Evolutionary conservation across 1,140 invertebrate genomes (phyloP), one percentile per base, ranked within the genome.

Genomic region (Pogonomyrmex barbatus): DNA sequence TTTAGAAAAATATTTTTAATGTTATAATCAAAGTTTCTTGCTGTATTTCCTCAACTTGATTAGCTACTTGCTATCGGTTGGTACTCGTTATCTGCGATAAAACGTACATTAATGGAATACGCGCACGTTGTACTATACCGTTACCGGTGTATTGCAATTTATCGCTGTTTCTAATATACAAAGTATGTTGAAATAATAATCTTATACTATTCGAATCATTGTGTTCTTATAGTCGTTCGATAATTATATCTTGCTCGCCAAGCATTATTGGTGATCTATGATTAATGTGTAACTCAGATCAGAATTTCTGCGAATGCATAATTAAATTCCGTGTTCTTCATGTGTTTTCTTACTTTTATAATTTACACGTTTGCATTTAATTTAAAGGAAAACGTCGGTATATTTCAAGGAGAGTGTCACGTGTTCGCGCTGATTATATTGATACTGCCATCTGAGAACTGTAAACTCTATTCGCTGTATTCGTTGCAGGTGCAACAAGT

Each of bases 391-490:
- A 73, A 47, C 36, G 42, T 12, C 42, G n/a, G 33, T 62, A 3
- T 6, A 68, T 33, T 10, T 70, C 6, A 5, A 65, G 56, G 14
- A 45, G 8, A 5, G 5, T 36, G 77, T 24, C 85, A 87, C 85
- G 65, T 84, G 76, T 45, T 67, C 30, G 2, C 30, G 2, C 17
- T 17, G 39, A 50, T 50, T 60, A 39, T 87, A 84, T 54, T 24
- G 45, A n/a, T 84, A 89, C 88, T 83, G 88, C 62, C 88, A 90
- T 87, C 88, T 90, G 36, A 76, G 42, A 71, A 83, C 36, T 24
- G 8, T 36, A 39, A 45, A 54, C 17, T 54, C 9, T 70, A 87
- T 62, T 24, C 30, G 12, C 63, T 78, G 65, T 58, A 83, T 87
- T 82, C 52, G 56, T 14, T 58, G 45, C 45, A 33, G 0, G 1